Evolutionary conservation across 1,140 invertebrate species (phyloP).

Genomic region (Orius laevigatus): DNA sequence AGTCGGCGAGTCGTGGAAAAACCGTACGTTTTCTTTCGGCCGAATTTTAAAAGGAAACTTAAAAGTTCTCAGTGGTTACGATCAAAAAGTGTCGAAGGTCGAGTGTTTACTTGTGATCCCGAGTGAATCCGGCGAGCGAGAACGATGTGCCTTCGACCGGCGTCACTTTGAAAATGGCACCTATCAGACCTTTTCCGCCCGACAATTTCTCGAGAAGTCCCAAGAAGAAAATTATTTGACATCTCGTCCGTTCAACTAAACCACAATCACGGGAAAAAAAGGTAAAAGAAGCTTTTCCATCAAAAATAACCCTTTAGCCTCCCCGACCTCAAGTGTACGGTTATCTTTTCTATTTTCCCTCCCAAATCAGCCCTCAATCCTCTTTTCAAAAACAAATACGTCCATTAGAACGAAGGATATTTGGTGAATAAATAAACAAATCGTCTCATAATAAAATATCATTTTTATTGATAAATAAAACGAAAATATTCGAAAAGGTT

Average conservation of each 20-base stretch:
- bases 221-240: conserved; percentile 15
- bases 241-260: neutral
- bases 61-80: neutral
- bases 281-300: neutral
- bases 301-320: neutral
- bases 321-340: neutral
- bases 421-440: neutral
- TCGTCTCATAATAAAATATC: neutral
- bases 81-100: neutral
- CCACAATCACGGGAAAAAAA: conserved; percentile 4
- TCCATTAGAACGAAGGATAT: neutral
- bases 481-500: neutral
- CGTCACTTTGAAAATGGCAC: conserved; percentile 8
- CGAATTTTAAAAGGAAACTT: neutral
- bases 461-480: neutral
- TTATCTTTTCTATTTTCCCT: neutral
- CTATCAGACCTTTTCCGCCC: conserved; percentile 4
- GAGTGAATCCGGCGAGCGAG: neutral
- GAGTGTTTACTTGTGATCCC: neutral
- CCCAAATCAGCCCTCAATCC: neutral
- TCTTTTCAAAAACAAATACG: conserved; percentile 4
- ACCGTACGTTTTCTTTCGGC: neutral
- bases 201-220: conserved; percentile 9
- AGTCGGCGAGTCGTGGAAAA: neutral
- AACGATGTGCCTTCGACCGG: neutral